phyloP scores from a whole-genome alignment of 2,113 vertebrate species.

The Athene cunicularia region DNA sequence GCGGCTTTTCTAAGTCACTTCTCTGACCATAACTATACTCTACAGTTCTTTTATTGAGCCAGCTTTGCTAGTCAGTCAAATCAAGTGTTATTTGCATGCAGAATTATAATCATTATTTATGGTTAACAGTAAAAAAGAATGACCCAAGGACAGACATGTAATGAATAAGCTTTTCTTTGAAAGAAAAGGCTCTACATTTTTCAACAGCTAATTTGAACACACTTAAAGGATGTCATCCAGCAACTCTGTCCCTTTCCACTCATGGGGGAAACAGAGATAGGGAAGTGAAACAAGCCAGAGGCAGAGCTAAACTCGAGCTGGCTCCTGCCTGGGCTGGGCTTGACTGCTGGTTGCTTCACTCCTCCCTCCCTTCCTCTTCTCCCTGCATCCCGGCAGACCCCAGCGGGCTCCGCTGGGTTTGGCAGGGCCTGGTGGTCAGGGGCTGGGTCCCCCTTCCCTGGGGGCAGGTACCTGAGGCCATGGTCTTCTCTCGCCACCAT shows the following conservation, averaged over 20 bases:
- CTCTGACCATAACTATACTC: neutral
- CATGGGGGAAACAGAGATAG: fast-evolving
- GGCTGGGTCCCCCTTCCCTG: neutral
- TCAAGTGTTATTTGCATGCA: neutral
- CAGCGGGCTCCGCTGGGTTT: fast-evolving
- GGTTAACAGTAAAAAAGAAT: neutral
- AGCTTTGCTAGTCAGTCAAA: neutral
- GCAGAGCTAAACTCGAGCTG: neutral
- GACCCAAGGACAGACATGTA: neutral
- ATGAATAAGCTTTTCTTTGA: neutral
- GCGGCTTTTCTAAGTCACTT: neutral
- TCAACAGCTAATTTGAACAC: neutral
- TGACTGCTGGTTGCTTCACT: neutral
- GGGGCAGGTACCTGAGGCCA: constrained; percentile 63
- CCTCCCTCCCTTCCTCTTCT: neutral
- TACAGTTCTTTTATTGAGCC: neutral
- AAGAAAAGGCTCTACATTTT: neutral
- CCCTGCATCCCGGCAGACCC: neutral
- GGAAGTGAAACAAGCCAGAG: neutral
- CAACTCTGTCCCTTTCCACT: neutral
- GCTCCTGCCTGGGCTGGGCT: neutral
- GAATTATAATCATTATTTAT: neutral
- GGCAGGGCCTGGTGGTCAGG: neutral
- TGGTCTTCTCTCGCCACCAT: constrained; percentile 61
- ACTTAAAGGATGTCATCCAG: neutral